A percentile compares a stretch with the other conserved stretches of the same genome.
These are phyloP conservation scores for Notospermus geniculatus DNA, from an alignment of 1,140 invertebrate genomes.

Conservation along the genomic window DNA sequence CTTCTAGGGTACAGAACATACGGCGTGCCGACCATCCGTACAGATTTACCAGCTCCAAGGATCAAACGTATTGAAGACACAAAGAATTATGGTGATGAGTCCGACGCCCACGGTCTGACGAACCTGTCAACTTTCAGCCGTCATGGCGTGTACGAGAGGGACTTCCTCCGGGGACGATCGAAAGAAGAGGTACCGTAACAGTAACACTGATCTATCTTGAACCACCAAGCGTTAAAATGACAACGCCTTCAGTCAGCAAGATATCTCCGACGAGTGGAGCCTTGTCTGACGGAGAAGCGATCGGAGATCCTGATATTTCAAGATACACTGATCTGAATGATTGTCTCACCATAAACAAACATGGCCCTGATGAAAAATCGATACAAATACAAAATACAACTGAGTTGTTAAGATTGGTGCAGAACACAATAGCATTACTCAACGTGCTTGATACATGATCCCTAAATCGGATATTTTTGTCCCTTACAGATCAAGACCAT, in stretches of 20 bases:
- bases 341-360: neutral
- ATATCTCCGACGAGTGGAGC: no score
- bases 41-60: constrained; percentile 47
- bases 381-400: neutral
- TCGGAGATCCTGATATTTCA: no score
- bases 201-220: no score
- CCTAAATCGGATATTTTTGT: constrained; percentile 2
- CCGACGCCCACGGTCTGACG: constrained; percentile 44
- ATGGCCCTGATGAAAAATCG: neutral
- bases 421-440: neutral
- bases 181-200: constrained; percentile 51
- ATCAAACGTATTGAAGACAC: constrained; percentile 43
- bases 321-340: no score
- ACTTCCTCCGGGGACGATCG: constrained; percentile 46
- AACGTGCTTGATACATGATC: neutral
- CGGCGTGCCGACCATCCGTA: constrained; percentile 51
- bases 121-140: constrained; percentile 50
- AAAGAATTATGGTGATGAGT: constrained; percentile 53
- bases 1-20: constrained; percentile 48
- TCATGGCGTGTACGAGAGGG: constrained; percentile 49
- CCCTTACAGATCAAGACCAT: constrained; percentile 43
- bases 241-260: no score
- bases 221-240: no score
- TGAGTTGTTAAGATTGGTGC: neutral
- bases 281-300: no score